Percentiles rank a stretch among this genome's conserved stretches.
Evolutionary conservation across 2,888 invertebrate species (phyloP).

Genomic region (Candidula unifasciata): DNA sequence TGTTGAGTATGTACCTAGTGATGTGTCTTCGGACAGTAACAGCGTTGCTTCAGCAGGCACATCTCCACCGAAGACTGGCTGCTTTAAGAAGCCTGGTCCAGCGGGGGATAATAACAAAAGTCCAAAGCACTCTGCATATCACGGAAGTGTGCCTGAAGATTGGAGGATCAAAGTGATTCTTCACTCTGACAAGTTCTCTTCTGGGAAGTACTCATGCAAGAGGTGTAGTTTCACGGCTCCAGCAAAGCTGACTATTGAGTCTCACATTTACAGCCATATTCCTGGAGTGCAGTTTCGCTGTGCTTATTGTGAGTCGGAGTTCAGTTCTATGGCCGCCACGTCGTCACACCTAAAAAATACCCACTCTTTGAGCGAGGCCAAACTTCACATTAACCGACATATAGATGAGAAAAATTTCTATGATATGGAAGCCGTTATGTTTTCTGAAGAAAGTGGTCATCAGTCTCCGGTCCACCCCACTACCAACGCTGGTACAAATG

Average conservation of each 20-base stretch:
- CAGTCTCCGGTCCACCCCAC: neutral
- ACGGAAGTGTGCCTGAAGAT: constrained; percentile 20
- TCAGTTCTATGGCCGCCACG: constrained; percentile 57
- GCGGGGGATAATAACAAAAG: constrained; percentile 18
- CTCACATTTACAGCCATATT: constrained; percentile 61
- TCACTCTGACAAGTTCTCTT: constrained; percentile 37
- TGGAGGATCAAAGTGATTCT: constrained; percentile 51
- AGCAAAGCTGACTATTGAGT: constrained; percentile 57
- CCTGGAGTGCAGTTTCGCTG: constrained; percentile 60
- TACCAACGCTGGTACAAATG: neutral
- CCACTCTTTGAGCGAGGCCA: constrained; percentile 56
- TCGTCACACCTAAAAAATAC: constrained; percentile 57
- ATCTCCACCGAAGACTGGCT: neutral
- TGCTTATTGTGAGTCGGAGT: constrained; percentile 58
- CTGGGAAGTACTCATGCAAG: constrained; percentile 55
- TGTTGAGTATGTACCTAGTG: neutral
- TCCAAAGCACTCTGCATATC: constrained; percentile 23
- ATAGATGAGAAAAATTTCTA: constrained; percentile 58
- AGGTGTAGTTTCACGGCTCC: constrained; percentile 57
- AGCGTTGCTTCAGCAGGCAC: neutral
- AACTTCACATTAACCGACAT: constrained; percentile 58
- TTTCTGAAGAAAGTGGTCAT: constrained; percentile 32
- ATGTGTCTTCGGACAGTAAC: neutral
- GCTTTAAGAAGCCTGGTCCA: neutral
- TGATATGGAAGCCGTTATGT: constrained; percentile 48